Conservation (phyloP, 2,797 vertebrate genomes). For the Smutsia gigantea region DNA sequence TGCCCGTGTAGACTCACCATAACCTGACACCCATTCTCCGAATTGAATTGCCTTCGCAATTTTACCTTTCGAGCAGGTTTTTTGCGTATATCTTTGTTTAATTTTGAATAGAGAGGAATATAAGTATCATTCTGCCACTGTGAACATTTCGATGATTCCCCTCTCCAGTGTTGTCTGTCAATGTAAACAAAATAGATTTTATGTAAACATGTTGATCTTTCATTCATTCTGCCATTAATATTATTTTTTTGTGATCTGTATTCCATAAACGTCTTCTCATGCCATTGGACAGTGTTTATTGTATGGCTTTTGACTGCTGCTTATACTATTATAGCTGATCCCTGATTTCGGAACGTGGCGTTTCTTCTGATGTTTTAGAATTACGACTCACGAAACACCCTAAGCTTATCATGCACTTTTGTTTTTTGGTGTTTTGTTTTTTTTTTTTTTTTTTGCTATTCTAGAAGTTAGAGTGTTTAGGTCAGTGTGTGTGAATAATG, state of each 20-base stretch:
- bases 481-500: no score
- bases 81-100: background rate
- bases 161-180: background rate
- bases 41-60: accelerated
- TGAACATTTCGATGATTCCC: background rate
- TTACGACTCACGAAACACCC: background rate
- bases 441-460: background rate
- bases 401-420: no score
- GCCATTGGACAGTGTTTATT: accelerated
- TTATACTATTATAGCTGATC: accelerated
- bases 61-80: background rate
- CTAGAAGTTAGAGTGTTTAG: background rate
- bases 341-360: accelerated
- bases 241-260: background rate
- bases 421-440: no score
- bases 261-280: background rate
- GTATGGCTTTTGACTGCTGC: accelerated
- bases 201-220: background rate
- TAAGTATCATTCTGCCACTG: background rate
- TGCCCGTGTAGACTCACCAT: accelerated
- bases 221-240: no score
- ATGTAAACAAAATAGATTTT: background rate
- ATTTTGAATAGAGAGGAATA: background rate
- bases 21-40: accelerated
- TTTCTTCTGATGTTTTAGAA: background rate